A percentile compares a stretch with the other conserved stretches of the same genome.
phyloP scores from a whole-genome alignment of 2,797 vertebrate species.

The Enteromius fasciolatus region DNA sequence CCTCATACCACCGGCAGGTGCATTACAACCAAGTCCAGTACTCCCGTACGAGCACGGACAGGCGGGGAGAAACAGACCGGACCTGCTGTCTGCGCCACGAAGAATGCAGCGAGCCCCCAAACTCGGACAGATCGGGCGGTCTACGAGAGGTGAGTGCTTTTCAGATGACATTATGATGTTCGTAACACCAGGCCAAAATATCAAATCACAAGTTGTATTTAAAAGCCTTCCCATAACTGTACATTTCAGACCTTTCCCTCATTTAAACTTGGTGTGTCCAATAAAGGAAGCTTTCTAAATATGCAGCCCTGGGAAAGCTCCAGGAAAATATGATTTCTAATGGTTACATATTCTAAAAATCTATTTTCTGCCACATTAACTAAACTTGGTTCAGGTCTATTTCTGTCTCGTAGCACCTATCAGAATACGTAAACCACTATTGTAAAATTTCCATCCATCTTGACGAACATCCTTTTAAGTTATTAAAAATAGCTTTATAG shows the following conservation, averaged over 20 bases:
- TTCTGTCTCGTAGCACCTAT: not conserved
- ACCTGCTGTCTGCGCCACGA: slow-evolving; percentile 65
- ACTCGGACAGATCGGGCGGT: slow-evolving; percentile 80
- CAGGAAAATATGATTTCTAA: not conserved
- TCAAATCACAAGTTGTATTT: not conserved
- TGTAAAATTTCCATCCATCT: not conserved
- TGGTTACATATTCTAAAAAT: not conserved
- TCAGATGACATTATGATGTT: not conserved
- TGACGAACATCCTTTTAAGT: not conserved
- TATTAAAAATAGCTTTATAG: not conserved
- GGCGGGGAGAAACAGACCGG: slow-evolving; percentile 59
- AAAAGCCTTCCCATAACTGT: not conserved
- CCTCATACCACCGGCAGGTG: slow-evolving; percentile 72
- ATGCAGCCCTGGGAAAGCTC: not conserved
- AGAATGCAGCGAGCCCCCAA: slow-evolving; percentile 79
- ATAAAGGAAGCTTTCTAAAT: not conserved
- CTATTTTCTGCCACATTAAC: not conserved
- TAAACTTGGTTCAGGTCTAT: not conserved
- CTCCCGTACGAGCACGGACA: slow-evolving; percentile 72
- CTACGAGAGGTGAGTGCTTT: slow-evolving; percentile 76
- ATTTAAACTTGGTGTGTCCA: not conserved
- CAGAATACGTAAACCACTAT: not conserved
- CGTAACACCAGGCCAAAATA: not conserved
- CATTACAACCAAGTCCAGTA: slow-evolving; percentile 70
- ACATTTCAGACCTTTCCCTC: not conserved